These are phyloP conservation scores for Phocoena sinus DNA, from an alignment of 2,113 vertebrate species.

Conservation along the genomic window DNA sequence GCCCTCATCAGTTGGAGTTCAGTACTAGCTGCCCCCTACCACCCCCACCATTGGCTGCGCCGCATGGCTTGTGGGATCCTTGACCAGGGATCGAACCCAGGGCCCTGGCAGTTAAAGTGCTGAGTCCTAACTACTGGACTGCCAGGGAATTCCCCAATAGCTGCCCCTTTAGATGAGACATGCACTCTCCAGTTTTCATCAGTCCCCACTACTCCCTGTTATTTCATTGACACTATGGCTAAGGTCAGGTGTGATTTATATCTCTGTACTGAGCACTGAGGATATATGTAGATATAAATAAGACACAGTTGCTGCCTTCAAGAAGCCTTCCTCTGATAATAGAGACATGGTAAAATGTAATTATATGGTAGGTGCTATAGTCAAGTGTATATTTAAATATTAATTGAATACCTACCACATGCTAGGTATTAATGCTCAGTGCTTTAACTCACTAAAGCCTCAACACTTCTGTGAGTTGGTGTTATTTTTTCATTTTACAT, in stretches of 20 bases:
- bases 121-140: not conserved
- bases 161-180: not conserved
- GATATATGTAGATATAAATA: not conserved
- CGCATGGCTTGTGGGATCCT: not conserved
- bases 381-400: slow-evolving; percentile 12
- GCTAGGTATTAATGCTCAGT: not conserved
- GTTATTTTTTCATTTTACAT: not conserved
- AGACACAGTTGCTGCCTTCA: not conserved
- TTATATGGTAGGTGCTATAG: not conserved
- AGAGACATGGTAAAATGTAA: not conserved
- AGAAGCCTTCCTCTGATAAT: slow-evolving; percentile 30
- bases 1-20: not conserved
- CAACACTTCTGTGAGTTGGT: not conserved
- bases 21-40: not conserved
- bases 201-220: not conserved
- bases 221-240: not conserved
- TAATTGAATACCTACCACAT: not conserved
- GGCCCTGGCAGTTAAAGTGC: not conserved
- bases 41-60: not conserved
- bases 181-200: not conserved
- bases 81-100: not conserved
- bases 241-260: not conserved
- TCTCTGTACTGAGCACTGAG: not conserved
- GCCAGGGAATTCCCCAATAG: not conserved
- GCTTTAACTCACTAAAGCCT: slow-evolving; percentile 28